A percentile compares a stretch with the other conserved stretches of the same genome.
Evolutionary conservation across 2,113 vertebrate genomes (phyloP).

Genomic region (Ifrita kowaldi): DNA sequence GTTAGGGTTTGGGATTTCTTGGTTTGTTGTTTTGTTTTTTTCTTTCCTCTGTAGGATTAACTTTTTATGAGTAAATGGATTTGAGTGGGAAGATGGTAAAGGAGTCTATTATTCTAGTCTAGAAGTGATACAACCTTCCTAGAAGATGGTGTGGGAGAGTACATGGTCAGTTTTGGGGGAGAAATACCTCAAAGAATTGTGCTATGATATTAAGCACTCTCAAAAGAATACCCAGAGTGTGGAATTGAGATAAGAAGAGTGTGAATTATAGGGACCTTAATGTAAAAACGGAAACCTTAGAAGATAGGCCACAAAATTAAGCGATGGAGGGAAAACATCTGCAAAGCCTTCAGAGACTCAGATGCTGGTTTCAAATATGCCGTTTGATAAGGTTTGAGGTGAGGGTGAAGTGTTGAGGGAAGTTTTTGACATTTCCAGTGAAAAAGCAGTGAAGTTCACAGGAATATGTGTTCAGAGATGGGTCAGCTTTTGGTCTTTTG

Average conservation of each 20-base stretch:
- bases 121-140: background rate
- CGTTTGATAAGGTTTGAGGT: background rate
- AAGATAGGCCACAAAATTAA: background rate
- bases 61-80: background rate
- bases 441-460: background rate
- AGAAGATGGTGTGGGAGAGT: background rate
- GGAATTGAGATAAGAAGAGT: background rate
- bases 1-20: fast-evolving
- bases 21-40: background rate
- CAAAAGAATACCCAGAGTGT: background rate
- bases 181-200: background rate
- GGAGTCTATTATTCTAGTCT: background rate
- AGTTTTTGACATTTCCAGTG: background rate
- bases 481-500: background rate
- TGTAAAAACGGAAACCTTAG: background rate
- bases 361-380: background rate
- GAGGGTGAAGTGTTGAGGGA: background rate
- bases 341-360: background rate
- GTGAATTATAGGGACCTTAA: background rate
- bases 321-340: background rate
- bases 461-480: background rate
- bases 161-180: background rate
- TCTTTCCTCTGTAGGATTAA: background rate
- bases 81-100: background rate
- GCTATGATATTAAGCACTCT: background rate